Base-by-base conservation (phyloP, 2,113 vertebrate species). In the Hyaena hyaena region DNA sequence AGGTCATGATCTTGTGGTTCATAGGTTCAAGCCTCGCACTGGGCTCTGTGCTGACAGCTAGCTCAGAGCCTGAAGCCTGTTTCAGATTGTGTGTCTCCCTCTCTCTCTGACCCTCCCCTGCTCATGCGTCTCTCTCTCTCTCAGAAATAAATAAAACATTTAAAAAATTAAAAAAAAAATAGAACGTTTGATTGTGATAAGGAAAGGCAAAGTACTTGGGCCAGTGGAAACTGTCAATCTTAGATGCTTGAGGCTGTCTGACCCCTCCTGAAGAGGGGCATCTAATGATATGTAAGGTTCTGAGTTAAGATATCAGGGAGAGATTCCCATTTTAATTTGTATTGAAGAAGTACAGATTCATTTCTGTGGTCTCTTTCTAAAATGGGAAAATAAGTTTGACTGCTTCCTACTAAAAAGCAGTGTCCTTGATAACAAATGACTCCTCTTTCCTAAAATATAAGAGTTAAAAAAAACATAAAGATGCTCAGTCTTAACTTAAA, bases 361-460 rank as follows among this genome's bases (percentile, higher is more conserved):
- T 69, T 71, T 95, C 48, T 80, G 24, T 53, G 55, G 50, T 7
- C 90, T 95, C 17, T 83, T 93, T 45, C 69, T 88, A 84, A 88
- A 90, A 93, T 0, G 76, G 39, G 48, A 66, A 50, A 61, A 61
- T 23, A 88, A 45, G 31, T 5, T 31, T 81, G 21, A 50, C 26
- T 81, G 33, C 50, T 92, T 88, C 73, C 55, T 69, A 84, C 21
- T 28, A 23, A 94, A 94, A 90, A 91, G 39, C 11, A 65, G 10
- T 66, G 16, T 35, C 50, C 28, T 43, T 66, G 23, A 33, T 68
- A 89, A 84, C 79, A 81, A 93, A 93, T 33, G 28, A 93, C 4
- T 82, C 4, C 11, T 5, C 74, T 80, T 96, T 97, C 90, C 69
- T 55, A 14, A 45, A 96, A 97, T 93, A 65, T 21, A 93, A 93